phyloP scores from a whole-genome alignment of 2,888 invertebrate genomes.

The Coleophora flavipennella region DNA sequence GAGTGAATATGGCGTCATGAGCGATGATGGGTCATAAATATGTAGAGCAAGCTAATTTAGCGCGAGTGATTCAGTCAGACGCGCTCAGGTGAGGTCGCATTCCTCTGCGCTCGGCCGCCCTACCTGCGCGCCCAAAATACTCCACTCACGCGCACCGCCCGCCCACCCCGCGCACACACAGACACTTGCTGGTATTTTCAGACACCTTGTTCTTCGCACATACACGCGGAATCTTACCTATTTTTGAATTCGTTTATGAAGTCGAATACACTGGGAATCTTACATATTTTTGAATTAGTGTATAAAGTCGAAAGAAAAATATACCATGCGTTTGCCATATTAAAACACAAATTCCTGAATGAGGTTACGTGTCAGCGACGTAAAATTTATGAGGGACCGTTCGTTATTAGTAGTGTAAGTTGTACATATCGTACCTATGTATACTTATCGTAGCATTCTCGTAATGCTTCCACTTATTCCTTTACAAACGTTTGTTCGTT shows the following conservation, averaged over 20 bases:
- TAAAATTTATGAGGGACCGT: no score
- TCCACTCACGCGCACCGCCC: slow-evolving; percentile 41
- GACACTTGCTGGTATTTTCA: slow-evolving; percentile 41
- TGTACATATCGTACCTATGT: no score
- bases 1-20: slow-evolving; percentile 30
- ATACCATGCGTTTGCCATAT: slow-evolving; percentile 1
- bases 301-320: background rate
- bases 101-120: slow-evolving; percentile 39
- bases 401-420: slow-evolving; percentile 1
- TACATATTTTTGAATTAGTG: background rate
- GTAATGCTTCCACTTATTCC: slow-evolving; percentile 30
- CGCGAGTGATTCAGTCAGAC: slow-evolving; percentile 58
- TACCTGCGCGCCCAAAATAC: slow-evolving; percentile 52
- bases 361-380: no score
- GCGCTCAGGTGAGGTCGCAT: slow-evolving; percentile 69
- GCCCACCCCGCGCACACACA: slow-evolving; percentile 30
- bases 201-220: slow-evolving; percentile 27
- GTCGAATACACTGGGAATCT: background rate
- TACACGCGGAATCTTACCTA: slow-evolving; percentile 12
- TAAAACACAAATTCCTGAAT: no score
- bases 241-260: background rate
- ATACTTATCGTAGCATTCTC: no score
- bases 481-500: slow-evolving; percentile 60
- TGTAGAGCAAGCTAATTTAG: slow-evolving; percentile 62
- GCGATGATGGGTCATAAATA: slow-evolving; percentile 45